Percentiles rank a stretch among this genome's conserved stretches.
These are phyloP conservation scores for Brachionus manjavacas DNA, from an alignment of 1,140 invertebrate species.

Conservation along the genomic window DNA sequence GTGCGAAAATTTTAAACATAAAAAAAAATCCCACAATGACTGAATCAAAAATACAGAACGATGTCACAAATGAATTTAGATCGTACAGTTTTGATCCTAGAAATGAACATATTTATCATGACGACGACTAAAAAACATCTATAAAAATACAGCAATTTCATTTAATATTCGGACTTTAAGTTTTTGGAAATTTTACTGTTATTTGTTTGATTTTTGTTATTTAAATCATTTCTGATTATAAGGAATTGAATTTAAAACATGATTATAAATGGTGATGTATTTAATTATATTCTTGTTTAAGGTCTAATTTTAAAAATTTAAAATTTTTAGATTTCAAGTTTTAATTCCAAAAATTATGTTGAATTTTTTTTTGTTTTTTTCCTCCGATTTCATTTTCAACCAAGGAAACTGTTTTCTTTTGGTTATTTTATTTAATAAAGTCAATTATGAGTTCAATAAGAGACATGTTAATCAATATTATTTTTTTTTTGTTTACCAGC, in stretches of 20 bases:
- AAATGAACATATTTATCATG: conserved; percentile 19
- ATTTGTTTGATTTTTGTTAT: not conserved
- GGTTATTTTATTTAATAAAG: not conserved
- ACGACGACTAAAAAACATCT: conserved; percentile 15
- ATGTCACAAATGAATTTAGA: not conserved
- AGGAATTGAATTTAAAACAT: not conserved
- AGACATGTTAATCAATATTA: not conserved
- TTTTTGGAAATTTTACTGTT: not conserved
- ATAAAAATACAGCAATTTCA: not conserved
- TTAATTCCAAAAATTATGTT: not conserved
- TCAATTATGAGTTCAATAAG: not conserved
- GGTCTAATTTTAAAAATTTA: not conserved
- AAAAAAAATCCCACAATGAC: not conserved
- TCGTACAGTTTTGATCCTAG: not conserved
- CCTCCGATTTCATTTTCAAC: not conserved
- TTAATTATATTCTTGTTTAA: not conserved
- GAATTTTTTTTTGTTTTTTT: conserved; percentile 6
- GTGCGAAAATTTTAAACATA: not conserved
- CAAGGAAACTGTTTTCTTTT: not conserved
- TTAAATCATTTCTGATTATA: not conserved
- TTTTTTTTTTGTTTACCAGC: not conserved
- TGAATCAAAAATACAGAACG: not conserved
- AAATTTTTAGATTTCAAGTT: not conserved
- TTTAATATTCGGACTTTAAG: not conserved
- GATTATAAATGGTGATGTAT: not conserved